These are phyloP conservation scores for Acholoe squamosa DNA, from an alignment of 2,888 invertebrate genomes.

Conservation along the genomic window DNA sequence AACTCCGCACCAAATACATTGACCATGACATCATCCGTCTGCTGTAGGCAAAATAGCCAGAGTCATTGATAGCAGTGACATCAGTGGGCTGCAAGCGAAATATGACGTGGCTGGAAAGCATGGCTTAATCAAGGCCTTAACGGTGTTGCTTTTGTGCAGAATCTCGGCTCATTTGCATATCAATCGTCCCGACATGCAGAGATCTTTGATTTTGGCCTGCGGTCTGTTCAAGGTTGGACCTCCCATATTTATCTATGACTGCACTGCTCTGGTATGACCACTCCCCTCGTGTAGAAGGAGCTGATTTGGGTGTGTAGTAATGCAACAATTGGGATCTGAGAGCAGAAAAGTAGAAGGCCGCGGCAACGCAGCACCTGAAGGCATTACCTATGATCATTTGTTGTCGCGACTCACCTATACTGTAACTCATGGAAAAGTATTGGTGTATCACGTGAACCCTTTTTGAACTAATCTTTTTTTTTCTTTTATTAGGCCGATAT, in stretches of 20 bases:
- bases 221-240: too few species aligned
- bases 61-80: background rate
- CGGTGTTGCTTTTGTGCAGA: background rate
- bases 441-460: too few species aligned
- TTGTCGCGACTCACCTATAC: too few species aligned
- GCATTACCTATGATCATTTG: too few species aligned
- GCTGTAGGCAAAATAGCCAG: background rate
- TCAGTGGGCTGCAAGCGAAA: background rate
- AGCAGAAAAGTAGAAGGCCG: too few species aligned
- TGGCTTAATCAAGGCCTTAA: background rate
- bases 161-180: background rate
- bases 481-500: too few species aligned
- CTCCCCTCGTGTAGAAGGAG: too few species aligned
- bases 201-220: background rate
- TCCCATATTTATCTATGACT: background rate
- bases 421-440: too few species aligned
- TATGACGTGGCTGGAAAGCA: background rate
- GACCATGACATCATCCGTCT: background rate
- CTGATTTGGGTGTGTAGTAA: too few species aligned
- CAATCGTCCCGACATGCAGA: background rate
- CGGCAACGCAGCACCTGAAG: too few species aligned
- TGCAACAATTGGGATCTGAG: too few species aligned
- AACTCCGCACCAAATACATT: background rate
- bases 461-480: too few species aligned
- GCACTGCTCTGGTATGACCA: background rate